A percentile compares a stretch with the other conserved stretches of the same genome.
Evolutionary conservation across 2,113 vertebrate genomes (phyloP).

Genomic region (Nycticorax nycticorax): DNA sequence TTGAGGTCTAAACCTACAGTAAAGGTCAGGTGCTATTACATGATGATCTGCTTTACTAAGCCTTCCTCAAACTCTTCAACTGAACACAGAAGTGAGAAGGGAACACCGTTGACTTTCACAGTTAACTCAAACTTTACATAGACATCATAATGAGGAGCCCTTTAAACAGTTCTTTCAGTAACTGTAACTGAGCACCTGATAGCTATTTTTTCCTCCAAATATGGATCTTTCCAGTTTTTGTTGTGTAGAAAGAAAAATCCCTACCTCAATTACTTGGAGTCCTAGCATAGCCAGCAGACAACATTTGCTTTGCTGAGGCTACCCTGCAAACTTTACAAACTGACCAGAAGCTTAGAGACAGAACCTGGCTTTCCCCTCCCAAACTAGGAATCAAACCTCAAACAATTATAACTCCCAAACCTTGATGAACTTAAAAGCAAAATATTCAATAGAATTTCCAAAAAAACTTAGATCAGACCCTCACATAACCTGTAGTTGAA

Average conservation of each 20-base stretch:
- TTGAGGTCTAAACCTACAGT: not conserved
- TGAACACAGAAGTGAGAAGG: accelerated
- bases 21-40: not conserved
- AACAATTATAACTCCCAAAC: not conserved
- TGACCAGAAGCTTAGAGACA: not conserved
- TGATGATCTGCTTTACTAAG: accelerated
- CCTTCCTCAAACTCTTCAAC: not conserved
- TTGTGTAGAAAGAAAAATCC: not conserved
- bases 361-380: not conserved
- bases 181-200: not conserved
- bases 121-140: not conserved
- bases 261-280: not conserved
- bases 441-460: not conserved
- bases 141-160: accelerated
- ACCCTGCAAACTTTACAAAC: not conserved
- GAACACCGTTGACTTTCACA: not conserved
- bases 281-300: not conserved
- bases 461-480: not conserved
- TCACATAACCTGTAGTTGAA: not conserved
- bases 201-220: accelerated
- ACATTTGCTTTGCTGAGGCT: accelerated
- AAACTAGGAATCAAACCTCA: not conserved
- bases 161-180: not conserved
- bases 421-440: accelerated
- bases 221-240: accelerated